Evolutionary conservation across 2,113 vertebrate genomes (phyloP), one percentile per base, ranked within the genome.

Genomic region (Malurus melanocephalus): DNA sequence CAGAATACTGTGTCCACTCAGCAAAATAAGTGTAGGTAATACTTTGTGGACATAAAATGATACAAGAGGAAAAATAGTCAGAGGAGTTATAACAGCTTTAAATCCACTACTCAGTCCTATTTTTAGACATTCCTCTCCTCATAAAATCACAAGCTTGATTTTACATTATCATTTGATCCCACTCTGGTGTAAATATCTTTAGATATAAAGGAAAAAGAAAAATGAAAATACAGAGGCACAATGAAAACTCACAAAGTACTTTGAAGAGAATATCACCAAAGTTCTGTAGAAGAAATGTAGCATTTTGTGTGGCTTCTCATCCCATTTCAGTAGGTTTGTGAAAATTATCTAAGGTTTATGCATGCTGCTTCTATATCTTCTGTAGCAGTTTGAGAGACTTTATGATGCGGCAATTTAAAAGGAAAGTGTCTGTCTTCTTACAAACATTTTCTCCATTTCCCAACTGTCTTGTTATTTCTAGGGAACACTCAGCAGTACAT

Each of bases 261-360:
- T 82, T 60, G n/a, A 80, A 82, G 42, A 87, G 22, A 61, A 46
- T 87, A 73, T 73, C 40, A 56, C 35, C 26, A 23, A 91, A 79
- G 26, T 82, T 42, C 15, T 69, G 33, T 73, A 28, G 24, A 80
- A 95, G 43, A 67, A 85, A 74, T 6, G 3, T 16, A 84, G 23
- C 28, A 45, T 87, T 91, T 80, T 74, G 30, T 87, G 83, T 60
- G 27, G 17, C 38, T 93, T 89, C 52, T 85, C 16, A 4, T 77
- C 61, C 24, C 21, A 80, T 43, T 87, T 67, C 56, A 77, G 67
- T 76, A 21, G 24, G n/a, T 48, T 68, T 95, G 60, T 85, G 85
- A 87, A 93, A 93, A 93, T 95, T 92, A 60, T 74, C 75, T 80
- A 60, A 89, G 30, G 48, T 92, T 95, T 95, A 90, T 94, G 67